phyloP scores from a whole-genome alignment of 2,797 vertebrate genomes.

The Microctenopoma steveboyesi region DNA sequence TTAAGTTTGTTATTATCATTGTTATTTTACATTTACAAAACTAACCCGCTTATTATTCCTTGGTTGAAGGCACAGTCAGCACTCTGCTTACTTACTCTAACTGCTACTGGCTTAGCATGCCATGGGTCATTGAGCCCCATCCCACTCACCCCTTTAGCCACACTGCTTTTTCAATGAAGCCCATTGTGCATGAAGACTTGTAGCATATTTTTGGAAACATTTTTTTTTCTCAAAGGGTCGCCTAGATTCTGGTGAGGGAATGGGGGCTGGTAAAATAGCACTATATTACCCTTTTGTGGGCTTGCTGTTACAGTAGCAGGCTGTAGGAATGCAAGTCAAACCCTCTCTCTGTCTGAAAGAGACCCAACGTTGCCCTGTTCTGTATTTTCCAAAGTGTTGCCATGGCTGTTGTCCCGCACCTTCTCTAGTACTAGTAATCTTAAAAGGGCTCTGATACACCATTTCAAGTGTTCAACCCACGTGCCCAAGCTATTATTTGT shows the following conservation, averaged over 20 bases:
- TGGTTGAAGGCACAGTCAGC: neutral
- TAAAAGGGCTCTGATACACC: slow-evolving; percentile 25
- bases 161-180: slow-evolving; percentile 67
- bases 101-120: slow-evolving; percentile 22
- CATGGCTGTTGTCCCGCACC: slow-evolving; percentile 58
- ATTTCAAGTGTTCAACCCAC: slow-evolving; percentile 60
- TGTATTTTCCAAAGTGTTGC: slow-evolving; percentile 48
- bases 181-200: slow-evolving; percentile 67
- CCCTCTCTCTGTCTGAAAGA: slow-evolving; percentile 62
- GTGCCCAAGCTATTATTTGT: slow-evolving; percentile 58
- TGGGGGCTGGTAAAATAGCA: slow-evolving; percentile 52
- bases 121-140: slow-evolving; percentile 13
- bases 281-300: slow-evolving; percentile 61
- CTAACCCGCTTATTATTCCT: neutral
- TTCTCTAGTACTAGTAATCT: slow-evolving; percentile 42
- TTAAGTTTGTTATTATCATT: too few species aligned
- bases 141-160: slow-evolving; percentile 28
- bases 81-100: neutral
- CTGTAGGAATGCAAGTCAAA: slow-evolving; percentile 68
- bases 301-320: slow-evolving; percentile 66
- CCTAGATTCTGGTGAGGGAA: slow-evolving; percentile 63
- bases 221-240: slow-evolving; percentile 48
- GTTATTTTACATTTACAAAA: neutral
- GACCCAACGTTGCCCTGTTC: slow-evolving; percentile 52
- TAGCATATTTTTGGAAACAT: slow-evolving; percentile 74